Evolutionary conservation across 1,140 invertebrate species (phyloP), one percentile per base, ranked within the genome.

Genomic region (Leptonema lineaticorne): DNA sequence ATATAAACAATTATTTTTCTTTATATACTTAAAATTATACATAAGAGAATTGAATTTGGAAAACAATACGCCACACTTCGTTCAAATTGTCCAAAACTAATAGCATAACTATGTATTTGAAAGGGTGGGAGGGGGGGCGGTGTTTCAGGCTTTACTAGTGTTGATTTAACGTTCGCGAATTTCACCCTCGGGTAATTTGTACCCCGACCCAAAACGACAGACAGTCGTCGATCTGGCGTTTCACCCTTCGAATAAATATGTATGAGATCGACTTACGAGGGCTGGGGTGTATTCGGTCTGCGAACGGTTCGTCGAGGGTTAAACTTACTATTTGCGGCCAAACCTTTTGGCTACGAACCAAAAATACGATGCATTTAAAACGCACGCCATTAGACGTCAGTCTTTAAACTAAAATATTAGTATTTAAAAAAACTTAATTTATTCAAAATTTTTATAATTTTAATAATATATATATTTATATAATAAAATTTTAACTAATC

Each of bases 281-380:
- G 26, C 18, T 4, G 57, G 30, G 57, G 5, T 33, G 30, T 7
- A 29, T 33, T 62, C 37, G 0, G 26, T 18, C 6, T 33, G 30
- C 11, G 57, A 16, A 45, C 37, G 0, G 26, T 18, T 62, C 8
- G 3, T 6, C 33, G 45, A 50, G 28, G 16, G 26, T 5, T 5
- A 16, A 45, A n/a, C 14, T 11, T 14, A 29, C 45, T 50, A 28
- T n/a, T 18, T 26, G 18, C 28, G 29, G 50, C 29, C 18, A 59
- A 59, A 22, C 53, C 28, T n/a, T 59, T 67, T 67, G 65, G 65
- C 53, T 37, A 16, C 20, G 22, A 37, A 29, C 65, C 65, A 67
- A 67, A 59, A 59, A 58, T 67, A 41, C 65, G 60, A 59, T 33
- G 30, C 9, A 45, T 20, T 66, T 24, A 56, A 16, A 28, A 11